Percentiles rank a stretch among this genome's conserved stretches.
Conservation (phyloP, 2,113 vertebrate species). For the Hirundichthys speculiger region DNA sequence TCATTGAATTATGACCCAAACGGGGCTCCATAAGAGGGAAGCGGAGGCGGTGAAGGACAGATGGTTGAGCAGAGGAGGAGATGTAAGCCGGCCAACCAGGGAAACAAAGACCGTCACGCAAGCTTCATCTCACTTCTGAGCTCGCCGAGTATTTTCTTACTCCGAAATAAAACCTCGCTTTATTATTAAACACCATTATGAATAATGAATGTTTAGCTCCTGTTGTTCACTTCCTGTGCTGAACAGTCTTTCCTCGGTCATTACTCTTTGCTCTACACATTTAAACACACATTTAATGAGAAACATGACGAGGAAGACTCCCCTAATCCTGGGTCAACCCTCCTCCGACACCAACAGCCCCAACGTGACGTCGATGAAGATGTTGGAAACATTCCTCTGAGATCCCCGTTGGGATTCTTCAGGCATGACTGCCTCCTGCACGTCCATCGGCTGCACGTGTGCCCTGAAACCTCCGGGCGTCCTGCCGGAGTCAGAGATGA, state of each 20-base stretch:
- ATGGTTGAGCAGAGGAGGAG: neutral
- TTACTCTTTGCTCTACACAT: neutral
- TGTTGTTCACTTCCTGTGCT: slow-evolving; percentile 17
- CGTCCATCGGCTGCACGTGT: too few species aligned
- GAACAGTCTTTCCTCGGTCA: neutral
- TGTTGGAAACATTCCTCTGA: neutral
- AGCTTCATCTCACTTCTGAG: slow-evolving; percentile 25
- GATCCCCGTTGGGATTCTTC: neutral
- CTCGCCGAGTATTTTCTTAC: slow-evolving; percentile 31
- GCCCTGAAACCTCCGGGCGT: too few species aligned
- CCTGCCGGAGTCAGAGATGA: too few species aligned
- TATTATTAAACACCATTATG: slow-evolving; percentile 47
- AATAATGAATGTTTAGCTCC: slow-evolving; percentile 38
- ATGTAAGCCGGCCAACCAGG: neutral
- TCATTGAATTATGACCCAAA: too few species aligned
- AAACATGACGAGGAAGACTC: too few species aligned
- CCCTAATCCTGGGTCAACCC: too few species aligned
- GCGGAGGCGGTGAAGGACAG: too few species aligned
- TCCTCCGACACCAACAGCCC: neutral
- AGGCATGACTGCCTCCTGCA: too few species aligned
- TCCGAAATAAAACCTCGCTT: slow-evolving; percentile 45
- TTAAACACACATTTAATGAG: too few species aligned
- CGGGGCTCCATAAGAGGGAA: too few species aligned
- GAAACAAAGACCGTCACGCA: slow-evolving; percentile 43
- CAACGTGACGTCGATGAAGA: neutral